These are phyloP conservation scores for Gallinago jamesoni DNA, from an alignment of 2,113 vertebrate species.

Conservation along the genomic window DNA sequence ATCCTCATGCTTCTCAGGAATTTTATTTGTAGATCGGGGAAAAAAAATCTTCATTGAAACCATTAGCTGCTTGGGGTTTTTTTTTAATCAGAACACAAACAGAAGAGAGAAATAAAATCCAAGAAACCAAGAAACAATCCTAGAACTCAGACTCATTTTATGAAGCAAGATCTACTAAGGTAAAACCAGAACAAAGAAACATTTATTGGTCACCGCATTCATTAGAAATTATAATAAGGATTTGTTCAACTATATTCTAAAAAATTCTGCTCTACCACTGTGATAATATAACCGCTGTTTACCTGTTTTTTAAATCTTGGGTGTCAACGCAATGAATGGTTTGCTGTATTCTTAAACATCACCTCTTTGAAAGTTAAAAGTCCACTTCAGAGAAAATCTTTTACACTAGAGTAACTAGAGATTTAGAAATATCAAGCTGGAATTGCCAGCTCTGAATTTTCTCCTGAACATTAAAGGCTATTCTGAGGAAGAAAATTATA, in stretches of 20 bases:
- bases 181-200: background rate
- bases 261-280: background rate
- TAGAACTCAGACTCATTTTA: background rate
- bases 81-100: background rate
- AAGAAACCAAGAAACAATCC: background rate
- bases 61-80: background rate
- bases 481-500: background rate
- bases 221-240: background rate
- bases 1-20: background rate
- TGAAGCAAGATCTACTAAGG: background rate
- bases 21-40: background rate
- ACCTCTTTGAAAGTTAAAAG: background rate
- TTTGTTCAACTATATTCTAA: background rate
- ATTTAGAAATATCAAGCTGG: background rate
- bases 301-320: background rate
- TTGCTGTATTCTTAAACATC: background rate
- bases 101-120: background rate
- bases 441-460: background rate
- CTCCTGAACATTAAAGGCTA: background rate
- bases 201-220: background rate
- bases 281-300: background rate
- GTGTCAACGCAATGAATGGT: background rate
- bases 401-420: background rate
- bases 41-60: background rate
- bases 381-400: background rate